phyloP scores from a whole-genome alignment of 2,888 invertebrate genomes.

The Zootermopsis nevadensis region DNA sequence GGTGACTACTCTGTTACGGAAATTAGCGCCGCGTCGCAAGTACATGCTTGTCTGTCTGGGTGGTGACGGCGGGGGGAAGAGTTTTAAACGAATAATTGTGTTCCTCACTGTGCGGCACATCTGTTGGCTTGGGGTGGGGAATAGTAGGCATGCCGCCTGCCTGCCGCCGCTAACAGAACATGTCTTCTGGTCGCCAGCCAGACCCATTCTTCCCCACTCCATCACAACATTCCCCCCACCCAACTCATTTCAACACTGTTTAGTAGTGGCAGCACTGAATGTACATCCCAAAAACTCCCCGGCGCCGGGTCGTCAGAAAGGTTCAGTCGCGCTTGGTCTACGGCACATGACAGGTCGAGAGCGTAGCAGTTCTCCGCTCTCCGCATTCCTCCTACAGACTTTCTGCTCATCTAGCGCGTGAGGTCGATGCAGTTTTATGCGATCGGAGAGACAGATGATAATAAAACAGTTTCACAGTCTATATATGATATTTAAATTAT shows the following conservation, averaged over 20 bases:
- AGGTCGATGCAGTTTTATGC: too few species aligned
- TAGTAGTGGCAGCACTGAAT: slow-evolving; percentile 1
- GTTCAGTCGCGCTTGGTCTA: background rate
- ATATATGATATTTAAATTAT: too few species aligned
- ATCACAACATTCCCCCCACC: background rate
- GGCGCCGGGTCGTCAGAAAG: slow-evolving; percentile 7
- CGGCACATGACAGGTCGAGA: background rate
- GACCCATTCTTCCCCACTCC: slow-evolving; percentile 28
- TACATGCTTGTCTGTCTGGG: background rate
- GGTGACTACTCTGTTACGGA: background rate
- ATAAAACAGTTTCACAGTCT: too few species aligned
- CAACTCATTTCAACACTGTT: background rate
- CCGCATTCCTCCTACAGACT: too few species aligned
- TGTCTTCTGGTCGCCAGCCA: slow-evolving; percentile 40
- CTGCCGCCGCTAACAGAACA: slow-evolving; percentile 25
- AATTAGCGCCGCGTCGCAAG: background rate
- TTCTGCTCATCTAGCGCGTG: too few species aligned
- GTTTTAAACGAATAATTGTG: background rate
- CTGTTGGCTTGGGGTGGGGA: slow-evolving; percentile 7
- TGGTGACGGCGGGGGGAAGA: too few species aligned
- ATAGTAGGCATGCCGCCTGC: slow-evolving; percentile 35
- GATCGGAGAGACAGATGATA: too few species aligned
- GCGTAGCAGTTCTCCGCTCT: too few species aligned
- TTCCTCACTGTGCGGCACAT: background rate
- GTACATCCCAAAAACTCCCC: slow-evolving; percentile 17